Conservation (phyloP, 2,113 vertebrate genomes). For the Chionodraco myersi region DNA sequence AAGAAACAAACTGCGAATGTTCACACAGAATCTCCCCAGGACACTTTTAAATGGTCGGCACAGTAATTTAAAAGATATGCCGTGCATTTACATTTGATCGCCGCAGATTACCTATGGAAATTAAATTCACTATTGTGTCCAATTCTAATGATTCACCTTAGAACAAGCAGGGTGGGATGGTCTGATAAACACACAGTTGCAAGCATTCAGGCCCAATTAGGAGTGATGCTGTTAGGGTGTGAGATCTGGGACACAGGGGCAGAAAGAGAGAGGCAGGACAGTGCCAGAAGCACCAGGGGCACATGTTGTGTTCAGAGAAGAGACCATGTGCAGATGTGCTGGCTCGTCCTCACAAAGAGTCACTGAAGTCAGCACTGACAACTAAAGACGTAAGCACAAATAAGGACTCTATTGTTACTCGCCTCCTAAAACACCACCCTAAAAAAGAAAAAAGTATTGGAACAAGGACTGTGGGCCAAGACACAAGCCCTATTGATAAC, state of each 20-base stretch:
- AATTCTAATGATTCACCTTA: constrained; percentile 21
- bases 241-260: constrained; percentile 46
- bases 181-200: constrained; percentile 63
- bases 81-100: background rate
- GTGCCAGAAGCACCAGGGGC: constrained; percentile 77
- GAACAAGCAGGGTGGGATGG: constrained; percentile 54
- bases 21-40: background rate
- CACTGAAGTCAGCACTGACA: constrained; percentile 73
- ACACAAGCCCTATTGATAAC: constrained; percentile 36
- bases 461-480: constrained; percentile 17
- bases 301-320: constrained; percentile 55
- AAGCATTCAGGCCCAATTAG: constrained; percentile 75
- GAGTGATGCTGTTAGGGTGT: constrained; percentile 53
- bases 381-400: constrained; percentile 56
- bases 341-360: constrained; percentile 74
- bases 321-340: constrained; percentile 77
- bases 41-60: background rate
- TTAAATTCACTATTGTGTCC: background rate
- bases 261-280: constrained; percentile 40
- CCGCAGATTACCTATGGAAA: constrained; percentile 6
- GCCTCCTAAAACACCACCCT: background rate
- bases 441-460: constrained; percentile 7
- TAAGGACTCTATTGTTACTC: constrained; percentile 71
- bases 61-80: background rate
- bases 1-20: background rate